Evolutionary conservation across 2,888 invertebrate genomes (phyloP), one percentile per base, ranked within the genome.

Genomic region (Drosophila eohydei): DNA sequence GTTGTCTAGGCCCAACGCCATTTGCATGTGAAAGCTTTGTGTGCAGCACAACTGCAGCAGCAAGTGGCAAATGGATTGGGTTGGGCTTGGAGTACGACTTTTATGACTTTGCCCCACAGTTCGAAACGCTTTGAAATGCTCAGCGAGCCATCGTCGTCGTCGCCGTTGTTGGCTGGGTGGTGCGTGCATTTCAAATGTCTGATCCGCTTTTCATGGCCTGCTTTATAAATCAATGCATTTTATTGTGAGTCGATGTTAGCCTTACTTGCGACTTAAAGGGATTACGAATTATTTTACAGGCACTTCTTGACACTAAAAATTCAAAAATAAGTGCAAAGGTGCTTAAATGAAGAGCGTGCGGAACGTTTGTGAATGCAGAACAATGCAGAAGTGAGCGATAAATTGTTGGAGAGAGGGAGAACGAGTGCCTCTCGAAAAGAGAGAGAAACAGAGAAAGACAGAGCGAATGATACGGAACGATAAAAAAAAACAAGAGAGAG

Each of bases 11-110:
- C 50, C 58, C 58, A 40, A 36, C 59, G 59, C 43, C 51, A 80
- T 78, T 80, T 80, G 77, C 80, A 78, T 78, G 51, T 67, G 76
- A 79, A 75, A 64, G 71, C 66, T 65, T 28, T 59, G 9, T 46
- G 32, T 46, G 43, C 57, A 41, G 50, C 50, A 16, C 44, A 58
- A 30, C 50, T 51, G 60, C 68, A 55, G 32, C 71, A 62, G 52
- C 58, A 52, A 61, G 60, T 74, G 61, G 75, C 60, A 68, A 67
- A 58, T 34, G 69, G 14, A 50, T 50, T 50, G 50, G 16, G 16
- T 7, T 50, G n/a, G 16, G 69, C 48, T 43, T 54, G 26, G 26
- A 65, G 34, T 30, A 40, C 32, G 52, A 38, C 44, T 56, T 78
- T 78, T 73, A 54, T 68, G 44, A 54, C 21, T 54, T 44, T 66